Conservation (phyloP, 1,140 invertebrate genomes). For the Euschistus heros region DNA sequence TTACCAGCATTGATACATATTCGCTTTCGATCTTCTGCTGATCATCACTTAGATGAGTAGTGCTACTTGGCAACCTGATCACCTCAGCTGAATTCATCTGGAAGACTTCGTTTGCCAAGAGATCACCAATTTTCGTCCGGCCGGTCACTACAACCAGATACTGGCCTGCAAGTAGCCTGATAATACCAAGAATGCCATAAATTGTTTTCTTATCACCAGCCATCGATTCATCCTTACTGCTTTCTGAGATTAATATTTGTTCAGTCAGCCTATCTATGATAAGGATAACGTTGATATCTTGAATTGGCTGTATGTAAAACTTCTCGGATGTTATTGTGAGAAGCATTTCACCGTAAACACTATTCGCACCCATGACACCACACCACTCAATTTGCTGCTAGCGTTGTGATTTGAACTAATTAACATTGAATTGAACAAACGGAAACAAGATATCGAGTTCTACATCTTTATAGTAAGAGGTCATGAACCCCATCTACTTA, state of each 20-base stretch:
- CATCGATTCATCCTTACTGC: conserved; percentile 47
- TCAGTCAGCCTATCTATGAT: conserved; percentile 21
- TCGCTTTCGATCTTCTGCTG: conserved; percentile 60
- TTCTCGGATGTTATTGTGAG: conserved; percentile 1
- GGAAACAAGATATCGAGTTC: too few species aligned
- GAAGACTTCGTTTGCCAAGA: conserved; percentile 79
- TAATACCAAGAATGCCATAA: conserved; percentile 83
- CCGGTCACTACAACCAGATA: conserved; percentile 87
- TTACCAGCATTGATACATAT: conserved; percentile 72
- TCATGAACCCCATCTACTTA: too few species aligned
- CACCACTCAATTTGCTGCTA: too few species aligned
- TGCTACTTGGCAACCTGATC: conserved; percentile 73
- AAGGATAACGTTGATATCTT: neutral
- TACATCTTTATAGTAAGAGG: too few species aligned
- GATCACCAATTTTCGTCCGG: conserved; percentile 68
- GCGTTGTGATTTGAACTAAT: too few species aligned
- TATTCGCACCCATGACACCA: too few species aligned
- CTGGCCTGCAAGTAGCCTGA: conserved; percentile 71
- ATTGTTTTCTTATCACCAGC: conserved; percentile 58
- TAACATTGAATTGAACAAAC: too few species aligned
- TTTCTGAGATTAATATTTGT: conserved; percentile 34
- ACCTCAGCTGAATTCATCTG: conserved; percentile 71
- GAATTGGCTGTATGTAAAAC: conserved; percentile 11
- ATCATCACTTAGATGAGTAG: conserved; percentile 69
- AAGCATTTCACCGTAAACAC: too few species aligned